A percentile compares a stretch with the other conserved stretches of the same genome.
Evolutionary conservation across 1,140 invertebrate species (phyloP).

Genomic region (Stenopsyche tienmushanensis): DNA sequence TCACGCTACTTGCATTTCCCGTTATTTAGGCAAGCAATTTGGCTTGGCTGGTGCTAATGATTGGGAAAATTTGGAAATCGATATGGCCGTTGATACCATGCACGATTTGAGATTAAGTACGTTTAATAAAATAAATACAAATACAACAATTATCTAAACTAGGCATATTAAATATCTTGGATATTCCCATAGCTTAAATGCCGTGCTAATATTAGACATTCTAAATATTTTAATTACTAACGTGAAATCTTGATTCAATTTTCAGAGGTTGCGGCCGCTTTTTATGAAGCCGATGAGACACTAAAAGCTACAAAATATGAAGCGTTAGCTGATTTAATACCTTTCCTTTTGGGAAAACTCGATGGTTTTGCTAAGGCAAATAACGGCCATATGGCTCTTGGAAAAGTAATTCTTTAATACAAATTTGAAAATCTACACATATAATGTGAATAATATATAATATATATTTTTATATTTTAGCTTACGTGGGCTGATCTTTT

Average conservation of each 20-base stretch:
- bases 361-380: conserved; percentile 53
- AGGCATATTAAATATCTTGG: no score
- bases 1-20: conserved; percentile 64
- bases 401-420: conserved; percentile 53
- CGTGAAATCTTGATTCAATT: background rate
- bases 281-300: conserved; percentile 54
- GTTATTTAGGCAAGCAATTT: conserved; percentile 64
- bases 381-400: conserved; percentile 58
- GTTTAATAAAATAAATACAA: no score
- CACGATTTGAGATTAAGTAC: conserved; percentile 51
- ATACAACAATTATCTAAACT: no score
- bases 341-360: conserved; percentile 61
- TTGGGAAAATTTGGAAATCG: conserved; percentile 61
- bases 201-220: no score
- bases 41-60: conserved; percentile 62
- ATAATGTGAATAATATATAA: no score
- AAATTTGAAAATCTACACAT: no score
- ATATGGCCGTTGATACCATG: conserved; percentile 58
- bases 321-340: conserved; percentile 54
- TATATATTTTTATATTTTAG: conserved; percentile 47
- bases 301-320: conserved; percentile 50
- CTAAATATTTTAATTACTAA: no score
- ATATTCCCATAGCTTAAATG: no score
- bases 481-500: conserved; percentile 67
- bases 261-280: conserved; percentile 54